phyloP scores from a whole-genome alignment of 2,797 vertebrate genomes.

The Glyptemys insculpta region DNA sequence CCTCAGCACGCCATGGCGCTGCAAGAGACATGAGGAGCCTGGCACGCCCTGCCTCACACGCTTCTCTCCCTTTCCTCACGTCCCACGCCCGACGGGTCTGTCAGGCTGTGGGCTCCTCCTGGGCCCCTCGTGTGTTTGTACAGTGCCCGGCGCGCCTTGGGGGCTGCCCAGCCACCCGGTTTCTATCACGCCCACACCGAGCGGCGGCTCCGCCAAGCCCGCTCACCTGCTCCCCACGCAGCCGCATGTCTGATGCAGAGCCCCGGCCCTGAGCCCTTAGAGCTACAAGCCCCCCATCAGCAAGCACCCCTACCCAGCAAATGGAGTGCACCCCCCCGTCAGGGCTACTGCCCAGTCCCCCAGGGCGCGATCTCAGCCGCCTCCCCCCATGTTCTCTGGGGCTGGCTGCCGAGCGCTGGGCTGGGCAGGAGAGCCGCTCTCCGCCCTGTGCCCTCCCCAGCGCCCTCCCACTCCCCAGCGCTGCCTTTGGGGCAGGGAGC shows the following conservation, averaged over 20 bases:
- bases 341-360: not conserved
- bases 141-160: accelerated
- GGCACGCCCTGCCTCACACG: not conserved
- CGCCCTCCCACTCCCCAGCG: not conserved
- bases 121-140: not conserved
- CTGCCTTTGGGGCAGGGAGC: not conserved
- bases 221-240: no score
- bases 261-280: no score
- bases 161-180: not conserved
- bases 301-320: no score
- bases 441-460: not conserved
- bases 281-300: no score
- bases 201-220: no score
- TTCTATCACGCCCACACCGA: no score
- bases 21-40: not conserved
- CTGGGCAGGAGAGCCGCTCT: not conserved
- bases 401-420: not conserved
- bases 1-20: not conserved
- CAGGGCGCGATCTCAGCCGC: not conserved
- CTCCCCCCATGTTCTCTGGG: not conserved
- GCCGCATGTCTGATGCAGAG: no score
- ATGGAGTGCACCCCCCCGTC: not conserved
- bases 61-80: no score
- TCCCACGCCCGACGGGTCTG: no score
- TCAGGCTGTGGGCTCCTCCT: no score